These are phyloP conservation scores for Loris lydekkerianus DNA, from an alignment of 2,797 vertebrate genomes.

Conservation along the genomic window DNA sequence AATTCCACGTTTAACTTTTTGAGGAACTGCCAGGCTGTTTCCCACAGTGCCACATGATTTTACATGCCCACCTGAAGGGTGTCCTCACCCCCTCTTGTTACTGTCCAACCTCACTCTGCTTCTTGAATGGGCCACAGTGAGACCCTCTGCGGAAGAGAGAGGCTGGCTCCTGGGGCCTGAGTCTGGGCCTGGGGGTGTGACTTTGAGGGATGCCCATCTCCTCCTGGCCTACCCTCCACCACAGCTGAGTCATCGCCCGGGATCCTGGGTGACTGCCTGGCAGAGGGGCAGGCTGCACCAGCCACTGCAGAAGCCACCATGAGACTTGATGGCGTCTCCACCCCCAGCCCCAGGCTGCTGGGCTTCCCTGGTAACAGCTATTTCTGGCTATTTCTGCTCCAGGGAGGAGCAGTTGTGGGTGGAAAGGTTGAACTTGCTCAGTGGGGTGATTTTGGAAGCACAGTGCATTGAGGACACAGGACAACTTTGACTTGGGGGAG, in stretches of 20 bases:
- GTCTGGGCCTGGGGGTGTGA: neutral
- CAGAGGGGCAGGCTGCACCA: slow-evolving; percentile 23
- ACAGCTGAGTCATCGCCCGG: slow-evolving; percentile 37
- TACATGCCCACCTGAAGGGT: neutral
- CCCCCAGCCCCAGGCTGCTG: slow-evolving; percentile 74
- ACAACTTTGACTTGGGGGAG: neutral
- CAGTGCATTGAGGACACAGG: neutral
- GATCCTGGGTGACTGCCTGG: slow-evolving; percentile 54
- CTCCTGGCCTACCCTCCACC: neutral
- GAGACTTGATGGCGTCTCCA: slow-evolving; percentile 79
- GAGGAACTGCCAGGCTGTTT: neutral
- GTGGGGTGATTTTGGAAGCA: slow-evolving; percentile 7
- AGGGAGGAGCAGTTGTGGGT: slow-evolving; percentile 69
- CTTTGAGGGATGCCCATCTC: slow-evolving; percentile 1
- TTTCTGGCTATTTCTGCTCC: slow-evolving; percentile 77
- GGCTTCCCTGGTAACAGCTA: slow-evolving; percentile 82
- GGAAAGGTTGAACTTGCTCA: slow-evolving; percentile 69
- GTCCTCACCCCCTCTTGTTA: neutral
- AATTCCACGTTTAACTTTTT: neutral
- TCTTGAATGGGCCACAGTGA: neutral
- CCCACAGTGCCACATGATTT: neutral
- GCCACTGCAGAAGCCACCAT: slow-evolving; percentile 56
- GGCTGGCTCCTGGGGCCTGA: neutral
- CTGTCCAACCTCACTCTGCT: neutral
- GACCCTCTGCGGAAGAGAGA: neutral